Base-by-base conservation (phyloP, 1,140 invertebrate genomes). In the Bursaphelenchus mucronatus region DNA sequence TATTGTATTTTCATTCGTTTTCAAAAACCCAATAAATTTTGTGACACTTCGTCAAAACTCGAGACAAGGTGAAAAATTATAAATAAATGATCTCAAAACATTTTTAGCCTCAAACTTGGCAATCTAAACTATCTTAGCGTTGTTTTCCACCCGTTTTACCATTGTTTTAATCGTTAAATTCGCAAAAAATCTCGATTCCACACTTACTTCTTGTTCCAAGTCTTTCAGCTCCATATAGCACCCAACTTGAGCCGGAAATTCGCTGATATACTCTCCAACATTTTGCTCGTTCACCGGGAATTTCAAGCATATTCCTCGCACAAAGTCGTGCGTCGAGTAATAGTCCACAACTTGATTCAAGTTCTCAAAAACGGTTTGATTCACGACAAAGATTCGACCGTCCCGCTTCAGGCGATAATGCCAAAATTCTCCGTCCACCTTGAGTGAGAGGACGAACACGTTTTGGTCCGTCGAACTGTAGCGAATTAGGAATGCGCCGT, bases 371-470 rank as follows among this genome's bases (percentile, higher is more conserved):
- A 78, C 72, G 17, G 67, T 75, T 51, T 81, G 76, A 58, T 73
- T 76, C 5, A 80, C 77, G 19, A 80, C 79, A 50, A 80, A 80
- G 30, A 80, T 79, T 15, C 78, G 57, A 7, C 78, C 78, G 43
- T 80, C 79, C n/a, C 79, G 41, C 54, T 80, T 80, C 50, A 80
- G 61, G 19, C 78, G 72, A 53, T 75, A 81, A 53, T 80, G 78
- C 72, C 77, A 80, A 43, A 80, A 66, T 46, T 75, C 68, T 17
- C 69, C 67, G 52, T 79, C 77, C 3, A 77, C 69, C 64, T 69
- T 57, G 10, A 79, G 56, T 0, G 77, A 81, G 6, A 80, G 54
- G n/a, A 81, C 79, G 51, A 80, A 80, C 8, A 81, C 79, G 19
- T 65, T 70, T 21, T 40, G 44, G 64, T 81, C 79, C 13, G 72